phyloP scores from a whole-genome alignment of 92 coral and sea anemone species.

The Umimayanthus kanabou region DNA sequence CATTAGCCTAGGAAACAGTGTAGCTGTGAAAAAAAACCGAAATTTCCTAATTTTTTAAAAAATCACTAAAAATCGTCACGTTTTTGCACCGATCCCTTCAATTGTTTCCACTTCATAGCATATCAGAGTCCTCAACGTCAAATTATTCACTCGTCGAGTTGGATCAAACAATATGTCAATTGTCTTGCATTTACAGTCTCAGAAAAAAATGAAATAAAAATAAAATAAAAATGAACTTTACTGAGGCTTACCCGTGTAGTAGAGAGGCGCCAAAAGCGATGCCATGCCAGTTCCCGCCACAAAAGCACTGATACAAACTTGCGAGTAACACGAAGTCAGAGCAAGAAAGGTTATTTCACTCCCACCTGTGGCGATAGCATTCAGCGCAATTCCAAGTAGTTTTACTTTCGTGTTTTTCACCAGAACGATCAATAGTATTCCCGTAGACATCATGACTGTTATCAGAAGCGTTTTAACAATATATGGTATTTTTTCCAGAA shows the following conservation, averaged over 20 bases:
- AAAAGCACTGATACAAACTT: slow-evolving; percentile 78
- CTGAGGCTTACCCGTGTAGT: slow-evolving; percentile 69
- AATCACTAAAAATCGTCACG: too few species aligned
- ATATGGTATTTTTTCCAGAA: slow-evolving; percentile 70
- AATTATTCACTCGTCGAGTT: neutral
- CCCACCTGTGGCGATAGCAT: slow-evolving; percentile 78
- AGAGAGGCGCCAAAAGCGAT: slow-evolving; percentile 77
- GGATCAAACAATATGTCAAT: too few species aligned
- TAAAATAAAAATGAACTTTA: neutral
- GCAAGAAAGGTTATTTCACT: slow-evolving; percentile 70
- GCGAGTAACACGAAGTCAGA: slow-evolving; percentile 81
- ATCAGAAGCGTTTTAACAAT: slow-evolving; percentile 52
- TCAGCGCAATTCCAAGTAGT: slow-evolving; percentile 75
- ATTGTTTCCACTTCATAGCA: too few species aligned
- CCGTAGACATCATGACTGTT: slow-evolving; percentile 60
- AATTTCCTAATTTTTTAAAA: too few species aligned
- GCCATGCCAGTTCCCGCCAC: slow-evolving; percentile 90
- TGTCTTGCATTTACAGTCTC: neutral
- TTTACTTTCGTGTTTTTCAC: slow-evolving; percentile 45
- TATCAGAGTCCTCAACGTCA: neutral
- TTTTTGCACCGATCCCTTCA: too few species aligned
- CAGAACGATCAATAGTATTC: slow-evolving; percentile 60
- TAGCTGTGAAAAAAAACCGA: too few species aligned
- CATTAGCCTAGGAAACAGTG: too few species aligned
- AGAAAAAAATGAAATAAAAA: neutral